These are phyloP conservation scores for Ephydatia muelleri DNA, from an alignment of 37 sponge, comb jelly and placozoan species.

Conservation along the genomic window DNA sequence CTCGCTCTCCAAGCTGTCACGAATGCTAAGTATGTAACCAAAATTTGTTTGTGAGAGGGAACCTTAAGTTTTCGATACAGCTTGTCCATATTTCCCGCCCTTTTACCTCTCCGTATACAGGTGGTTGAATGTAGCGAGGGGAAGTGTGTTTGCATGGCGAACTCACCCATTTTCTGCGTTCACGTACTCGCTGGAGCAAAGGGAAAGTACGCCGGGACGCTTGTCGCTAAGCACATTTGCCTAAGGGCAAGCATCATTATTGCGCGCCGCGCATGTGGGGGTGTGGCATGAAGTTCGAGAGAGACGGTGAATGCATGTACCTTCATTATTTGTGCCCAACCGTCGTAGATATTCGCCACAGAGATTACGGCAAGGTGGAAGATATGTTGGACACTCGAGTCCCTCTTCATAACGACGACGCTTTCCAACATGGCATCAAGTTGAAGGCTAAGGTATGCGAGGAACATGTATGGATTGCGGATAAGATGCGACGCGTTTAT, in stretches of 20 bases:
- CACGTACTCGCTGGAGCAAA: neutral
- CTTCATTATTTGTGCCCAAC: neutral
- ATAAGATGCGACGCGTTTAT: neutral
- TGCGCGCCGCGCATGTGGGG: neutral
- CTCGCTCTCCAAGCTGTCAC: slow-evolving; percentile 41
- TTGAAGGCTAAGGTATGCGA: slow-evolving; percentile 88
- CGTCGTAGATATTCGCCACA: slow-evolving; percentile 37
- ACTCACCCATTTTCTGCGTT: slow-evolving; percentile 1
- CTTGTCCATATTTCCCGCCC: neutral
- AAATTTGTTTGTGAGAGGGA: slow-evolving; percentile 2
- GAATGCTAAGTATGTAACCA: slow-evolving; percentile 40
- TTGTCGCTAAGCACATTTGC: neutral
- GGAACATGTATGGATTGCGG: neutral
- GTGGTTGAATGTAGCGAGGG: neutral
- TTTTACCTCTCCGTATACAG: neutral
- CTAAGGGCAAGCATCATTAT: neutral
- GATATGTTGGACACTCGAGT: slow-evolving; percentile 81
- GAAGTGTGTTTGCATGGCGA: neutral
- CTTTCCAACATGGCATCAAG: slow-evolving; percentile 83
- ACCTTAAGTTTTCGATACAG: neutral
- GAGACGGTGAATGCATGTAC: neutral
- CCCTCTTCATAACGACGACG: slow-evolving; percentile 95
- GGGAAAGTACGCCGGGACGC: neutral
- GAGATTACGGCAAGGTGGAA: slow-evolving; percentile 74
- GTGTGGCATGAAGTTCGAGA: neutral